A percentile compares a stretch with the other conserved stretches of the same genome.
These are phyloP conservation scores for Sclerurus mexicanus DNA, from an alignment of 2,113 vertebrate species.

Conservation along the genomic window DNA sequence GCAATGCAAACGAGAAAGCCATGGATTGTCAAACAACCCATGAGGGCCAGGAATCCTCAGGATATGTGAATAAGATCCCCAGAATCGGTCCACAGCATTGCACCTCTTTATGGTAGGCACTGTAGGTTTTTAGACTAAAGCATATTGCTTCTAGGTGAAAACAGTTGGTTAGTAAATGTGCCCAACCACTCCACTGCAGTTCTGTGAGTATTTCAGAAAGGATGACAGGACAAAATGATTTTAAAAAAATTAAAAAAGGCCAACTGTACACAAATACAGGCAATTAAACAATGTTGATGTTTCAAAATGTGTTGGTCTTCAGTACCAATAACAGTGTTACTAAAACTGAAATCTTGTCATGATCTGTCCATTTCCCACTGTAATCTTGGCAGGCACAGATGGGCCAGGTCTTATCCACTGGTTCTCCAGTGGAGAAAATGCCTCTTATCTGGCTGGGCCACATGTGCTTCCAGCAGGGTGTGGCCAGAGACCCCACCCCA, in stretches of 20 bases:
- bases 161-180: neutral
- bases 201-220: neutral
- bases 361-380: neutral
- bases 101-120: neutral
- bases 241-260: neutral
- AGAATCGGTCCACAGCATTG: neutral
- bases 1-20: constrained; percentile 1
- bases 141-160: neutral
- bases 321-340: neutral
- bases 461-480: neutral
- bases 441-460: constrained; percentile 1
- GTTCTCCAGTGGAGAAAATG: neutral
- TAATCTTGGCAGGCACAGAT: neutral
- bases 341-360: neutral
- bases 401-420: neutral
- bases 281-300: neutral
- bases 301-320: neutral
- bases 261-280: neutral
- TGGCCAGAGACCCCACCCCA: neutral
- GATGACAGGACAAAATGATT: neutral
- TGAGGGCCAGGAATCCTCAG: neutral
- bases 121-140: neutral
- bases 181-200: neutral
- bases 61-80: neutral
- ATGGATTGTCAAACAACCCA: neutral